Conservation (phyloP, 2,888 invertebrate species). For the Hydrotaea cyrtoneurina region DNA sequence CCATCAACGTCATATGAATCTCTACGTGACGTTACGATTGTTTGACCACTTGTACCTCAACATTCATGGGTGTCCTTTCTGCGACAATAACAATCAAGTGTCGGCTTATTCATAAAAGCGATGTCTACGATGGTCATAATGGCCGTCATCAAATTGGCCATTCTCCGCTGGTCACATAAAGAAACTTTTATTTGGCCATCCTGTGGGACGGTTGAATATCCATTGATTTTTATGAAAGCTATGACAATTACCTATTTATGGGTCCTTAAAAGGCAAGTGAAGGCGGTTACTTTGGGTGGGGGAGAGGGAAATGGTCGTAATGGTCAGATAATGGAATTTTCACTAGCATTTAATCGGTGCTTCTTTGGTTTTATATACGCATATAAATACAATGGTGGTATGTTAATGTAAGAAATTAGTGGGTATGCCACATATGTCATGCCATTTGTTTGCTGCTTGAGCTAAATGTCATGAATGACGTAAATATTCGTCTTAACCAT, state of each 20-base stretch:
- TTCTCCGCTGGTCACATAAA: conserved; percentile 35
- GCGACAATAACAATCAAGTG: conserved; percentile 20
- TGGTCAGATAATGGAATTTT: conserved; percentile 67
- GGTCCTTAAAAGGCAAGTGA: neutral
- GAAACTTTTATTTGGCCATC: conserved; percentile 30
- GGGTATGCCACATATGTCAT: no score
- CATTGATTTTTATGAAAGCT: conserved; percentile 56
- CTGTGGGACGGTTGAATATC: conserved; percentile 37
- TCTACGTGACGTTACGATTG: no score
- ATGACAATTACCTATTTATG: conserved; percentile 25
- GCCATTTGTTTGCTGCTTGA: no score
- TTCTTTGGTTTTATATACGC: neutral
- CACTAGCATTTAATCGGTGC: conserved; percentile 46
- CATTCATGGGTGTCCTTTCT: neutral
- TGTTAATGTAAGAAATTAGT: neutral
- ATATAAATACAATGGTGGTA: conserved; percentile 5
- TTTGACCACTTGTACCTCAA: no score
- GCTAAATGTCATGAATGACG: no score
- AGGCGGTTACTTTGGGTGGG: neutral
- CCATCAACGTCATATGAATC: no score
- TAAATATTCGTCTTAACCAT: no score
- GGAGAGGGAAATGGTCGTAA: conserved; percentile 52
- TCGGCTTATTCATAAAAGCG: conserved; percentile 5
- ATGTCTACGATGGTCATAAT: neutral
- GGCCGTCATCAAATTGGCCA: conserved; percentile 20